phyloP scores from a whole-genome alignment of 2,113 vertebrate genomes.

The Sardina pilchardus region DNA sequence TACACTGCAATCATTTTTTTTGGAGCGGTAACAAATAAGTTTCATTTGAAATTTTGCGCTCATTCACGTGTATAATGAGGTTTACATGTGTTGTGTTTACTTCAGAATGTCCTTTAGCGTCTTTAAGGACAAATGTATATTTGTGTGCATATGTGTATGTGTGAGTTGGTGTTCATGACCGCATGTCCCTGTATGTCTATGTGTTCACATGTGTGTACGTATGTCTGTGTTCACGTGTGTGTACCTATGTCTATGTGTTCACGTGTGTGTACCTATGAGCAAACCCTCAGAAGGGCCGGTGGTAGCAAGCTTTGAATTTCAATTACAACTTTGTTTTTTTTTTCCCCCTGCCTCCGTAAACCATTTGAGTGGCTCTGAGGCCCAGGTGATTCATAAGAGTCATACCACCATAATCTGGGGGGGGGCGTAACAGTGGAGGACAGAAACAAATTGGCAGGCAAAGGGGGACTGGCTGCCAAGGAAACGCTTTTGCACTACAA shows the following conservation, averaged over 20 bases:
- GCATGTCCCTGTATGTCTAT: not conserved
- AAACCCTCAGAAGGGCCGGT: not conserved
- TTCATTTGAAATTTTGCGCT: not conserved
- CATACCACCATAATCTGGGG: slow-evolving; percentile 44
- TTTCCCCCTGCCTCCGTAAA: not conserved
- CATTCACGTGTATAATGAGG: not conserved
- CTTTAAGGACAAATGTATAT: not conserved
- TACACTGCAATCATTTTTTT: not conserved
- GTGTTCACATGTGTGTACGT: too few species aligned
- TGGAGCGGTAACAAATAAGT: not conserved
- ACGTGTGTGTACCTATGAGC: not conserved
- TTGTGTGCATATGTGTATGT: not conserved
- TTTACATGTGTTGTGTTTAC: not conserved
- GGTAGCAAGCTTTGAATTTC: slow-evolving; percentile 7
- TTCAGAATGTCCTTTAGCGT: not conserved
- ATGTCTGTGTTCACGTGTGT: too few species aligned
- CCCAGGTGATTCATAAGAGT: slow-evolving; percentile 49
- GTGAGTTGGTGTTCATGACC: not conserved
- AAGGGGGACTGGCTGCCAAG: slow-evolving; percentile 21
- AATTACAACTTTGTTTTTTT: slow-evolving; percentile 16
- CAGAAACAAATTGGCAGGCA: not conserved
- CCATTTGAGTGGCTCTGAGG: not conserved
- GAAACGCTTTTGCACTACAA: slow-evolving; percentile 10
- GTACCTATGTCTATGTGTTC: not conserved
- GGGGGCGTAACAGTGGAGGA: slow-evolving; percentile 32